Evolutionary conservation across 2,888 invertebrate genomes (phyloP).

Genomic region (Sylvicola cinctus): DNA sequence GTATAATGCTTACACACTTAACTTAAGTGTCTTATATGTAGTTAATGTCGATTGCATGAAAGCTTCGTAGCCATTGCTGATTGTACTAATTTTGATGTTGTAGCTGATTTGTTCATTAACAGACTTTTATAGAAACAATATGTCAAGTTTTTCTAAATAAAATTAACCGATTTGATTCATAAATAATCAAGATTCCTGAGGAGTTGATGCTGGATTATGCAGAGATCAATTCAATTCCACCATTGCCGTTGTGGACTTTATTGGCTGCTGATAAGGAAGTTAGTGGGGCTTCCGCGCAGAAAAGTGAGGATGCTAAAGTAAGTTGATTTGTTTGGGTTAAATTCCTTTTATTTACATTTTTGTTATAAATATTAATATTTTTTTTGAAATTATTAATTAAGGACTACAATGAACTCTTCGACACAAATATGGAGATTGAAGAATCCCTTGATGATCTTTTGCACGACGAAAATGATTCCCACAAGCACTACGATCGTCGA

Average conservation of each 20-base stretch:
- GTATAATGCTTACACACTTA: too few species aligned
- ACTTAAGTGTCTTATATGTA: too few species aligned
- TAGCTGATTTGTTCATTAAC: too few species aligned
- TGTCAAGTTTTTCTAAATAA: too few species aligned
- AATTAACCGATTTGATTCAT: too few species aligned
- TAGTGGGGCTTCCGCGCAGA: constrained; percentile 22
- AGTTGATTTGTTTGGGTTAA: too few species aligned
- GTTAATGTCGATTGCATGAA: too few species aligned
- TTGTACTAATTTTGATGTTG: too few species aligned
- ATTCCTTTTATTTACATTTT: not conserved
- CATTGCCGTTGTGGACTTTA: constrained; percentile 88
- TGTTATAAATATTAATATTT: not conserved
- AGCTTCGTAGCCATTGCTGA: too few species aligned
- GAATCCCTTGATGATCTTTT: constrained; percentile 64
- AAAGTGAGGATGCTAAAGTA: constrained; percentile 31
- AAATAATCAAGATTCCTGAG: constrained; percentile 41
- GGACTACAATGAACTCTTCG: constrained; percentile 85
- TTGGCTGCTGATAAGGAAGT: constrained; percentile 84
- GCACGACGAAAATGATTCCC: constrained; percentile 47
- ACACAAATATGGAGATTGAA: constrained; percentile 54
- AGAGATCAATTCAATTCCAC: constrained; percentile 94
- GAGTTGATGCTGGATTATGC: constrained; percentile 82
- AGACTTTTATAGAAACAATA: too few species aligned
- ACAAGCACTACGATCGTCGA: constrained; percentile 34
- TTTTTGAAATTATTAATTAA: constrained; percentile 10